These are phyloP conservation scores for Campaea margaritaria DNA, from an alignment of 2,888 invertebrate genomes.

Conservation along the genomic window DNA sequence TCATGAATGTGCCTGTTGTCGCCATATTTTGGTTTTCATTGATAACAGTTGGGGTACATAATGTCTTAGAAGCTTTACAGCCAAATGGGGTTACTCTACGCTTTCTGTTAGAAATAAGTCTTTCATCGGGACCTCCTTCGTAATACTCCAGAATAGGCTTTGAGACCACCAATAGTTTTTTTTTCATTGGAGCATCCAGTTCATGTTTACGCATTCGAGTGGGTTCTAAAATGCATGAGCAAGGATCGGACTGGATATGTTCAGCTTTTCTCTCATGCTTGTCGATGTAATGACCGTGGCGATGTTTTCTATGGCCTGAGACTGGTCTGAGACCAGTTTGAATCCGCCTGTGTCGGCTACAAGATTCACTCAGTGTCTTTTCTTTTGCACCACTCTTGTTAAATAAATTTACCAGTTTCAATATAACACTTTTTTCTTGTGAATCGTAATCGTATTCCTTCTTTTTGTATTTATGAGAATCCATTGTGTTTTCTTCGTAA, in stretches of 20 bases:
- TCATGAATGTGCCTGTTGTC: neutral
- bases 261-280: neutral
- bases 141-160: neutral
- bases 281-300: neutral
- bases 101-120: neutral
- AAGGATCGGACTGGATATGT: slow-evolving; percentile 2
- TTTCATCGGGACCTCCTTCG: neutral
- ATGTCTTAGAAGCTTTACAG: neutral
- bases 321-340: neutral
- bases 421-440: slow-evolving; percentile 7
- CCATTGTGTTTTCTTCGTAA: no score
- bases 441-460: slow-evolving; percentile 24
- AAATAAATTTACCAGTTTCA: slow-evolving; percentile 3
- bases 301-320: neutral
- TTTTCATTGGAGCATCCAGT: neutral
- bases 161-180: neutral
- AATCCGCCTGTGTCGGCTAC: slow-evolving; percentile 4
- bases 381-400: slow-evolving; percentile 1
- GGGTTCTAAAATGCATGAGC: slow-evolving; percentile 4
- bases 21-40: neutral
- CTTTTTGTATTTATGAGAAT: neutral
- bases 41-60: neutral
- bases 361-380: slow-evolving; percentile 7
- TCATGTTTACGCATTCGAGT: neutral
- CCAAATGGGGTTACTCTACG: neutral